Evolutionary conservation across 2,113 vertebrate genomes (phyloP).

Genomic region (Oenanthe melanoleuca): DNA sequence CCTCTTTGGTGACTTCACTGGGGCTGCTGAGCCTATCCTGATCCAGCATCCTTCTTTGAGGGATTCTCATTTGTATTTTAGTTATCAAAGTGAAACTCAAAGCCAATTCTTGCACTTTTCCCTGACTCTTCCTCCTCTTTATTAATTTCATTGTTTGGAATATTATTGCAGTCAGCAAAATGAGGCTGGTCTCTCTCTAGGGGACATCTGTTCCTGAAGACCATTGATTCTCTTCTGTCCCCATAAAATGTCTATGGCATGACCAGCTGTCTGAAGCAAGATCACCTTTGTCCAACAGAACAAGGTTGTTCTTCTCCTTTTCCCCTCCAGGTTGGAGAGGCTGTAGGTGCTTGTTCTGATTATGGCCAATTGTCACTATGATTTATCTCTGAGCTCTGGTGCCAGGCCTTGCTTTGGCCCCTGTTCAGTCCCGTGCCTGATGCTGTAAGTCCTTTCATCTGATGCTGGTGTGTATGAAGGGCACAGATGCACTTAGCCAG

Average conservation of each 20-base stretch:
- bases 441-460: background rate
- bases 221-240: background rate
- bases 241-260: background rate
- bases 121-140: background rate
- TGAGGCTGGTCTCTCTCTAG: background rate
- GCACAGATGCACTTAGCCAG: background rate
- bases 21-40: background rate
- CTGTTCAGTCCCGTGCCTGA: background rate
- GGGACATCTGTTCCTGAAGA: background rate
- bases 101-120: background rate
- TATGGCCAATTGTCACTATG: background rate
- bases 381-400: background rate
- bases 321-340: background rate
- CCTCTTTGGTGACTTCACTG: background rate
- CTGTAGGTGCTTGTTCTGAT: background rate
- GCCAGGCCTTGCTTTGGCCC: background rate
- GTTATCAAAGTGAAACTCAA: background rate
- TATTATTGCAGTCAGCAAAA: background rate
- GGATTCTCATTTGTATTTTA: background rate
- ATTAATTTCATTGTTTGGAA: background rate
- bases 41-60: background rate
- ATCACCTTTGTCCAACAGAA: background rate
- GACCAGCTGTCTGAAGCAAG: background rate
- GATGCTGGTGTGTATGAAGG: background rate
- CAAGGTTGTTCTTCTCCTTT: background rate